phyloP scores from a whole-genome alignment of 1,140 invertebrate genomes.

The Drosophila obscura region DNA sequence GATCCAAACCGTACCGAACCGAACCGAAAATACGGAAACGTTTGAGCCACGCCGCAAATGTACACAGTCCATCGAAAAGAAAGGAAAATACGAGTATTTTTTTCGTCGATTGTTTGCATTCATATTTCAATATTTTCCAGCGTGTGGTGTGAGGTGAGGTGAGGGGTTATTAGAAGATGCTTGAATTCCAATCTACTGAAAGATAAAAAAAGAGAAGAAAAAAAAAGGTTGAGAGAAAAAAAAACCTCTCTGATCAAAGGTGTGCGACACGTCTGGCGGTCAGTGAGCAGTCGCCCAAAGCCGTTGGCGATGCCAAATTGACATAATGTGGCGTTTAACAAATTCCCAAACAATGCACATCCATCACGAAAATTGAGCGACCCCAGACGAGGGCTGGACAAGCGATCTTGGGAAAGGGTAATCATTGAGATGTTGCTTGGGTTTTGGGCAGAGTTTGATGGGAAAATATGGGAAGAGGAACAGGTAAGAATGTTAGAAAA shows the following conservation, averaged over 20 bases:
- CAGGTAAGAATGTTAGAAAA: not conserved
- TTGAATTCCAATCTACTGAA: slow-evolving; percentile 40
- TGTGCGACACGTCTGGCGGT: slow-evolving; percentile 17
- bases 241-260: slow-evolving; percentile 41
- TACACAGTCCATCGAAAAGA: slow-evolving; percentile 4
- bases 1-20: slow-evolving; percentile 3
- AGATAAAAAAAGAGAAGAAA: slow-evolving; percentile 38
- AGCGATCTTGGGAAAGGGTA: not conserved
- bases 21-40: slow-evolving; percentile 32
- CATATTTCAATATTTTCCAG: slow-evolving; percentile 78
- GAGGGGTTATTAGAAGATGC: slow-evolving; percentile 58
- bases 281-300: slow-evolving; percentile 2
- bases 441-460: not conserved
- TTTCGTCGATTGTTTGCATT: slow-evolving; percentile 61
- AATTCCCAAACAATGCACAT: slow-evolving; percentile 65
- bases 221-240: slow-evolving; percentile 37
- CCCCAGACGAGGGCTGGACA: slow-evolving; percentile 20
- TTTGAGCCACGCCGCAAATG: slow-evolving; percentile 49
- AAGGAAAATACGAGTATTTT: slow-evolving; percentile 35
- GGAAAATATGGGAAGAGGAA: not conserved
- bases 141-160: slow-evolving; percentile 19
- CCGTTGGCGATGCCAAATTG: slow-evolving; percentile 67
- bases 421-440: not conserved
- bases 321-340: slow-evolving; percentile 83
- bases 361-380: slow-evolving; percentile 36